phyloP scores from a whole-genome alignment of 1,140 invertebrate genomes.

The Metopolophium dirhodum region DNA sequence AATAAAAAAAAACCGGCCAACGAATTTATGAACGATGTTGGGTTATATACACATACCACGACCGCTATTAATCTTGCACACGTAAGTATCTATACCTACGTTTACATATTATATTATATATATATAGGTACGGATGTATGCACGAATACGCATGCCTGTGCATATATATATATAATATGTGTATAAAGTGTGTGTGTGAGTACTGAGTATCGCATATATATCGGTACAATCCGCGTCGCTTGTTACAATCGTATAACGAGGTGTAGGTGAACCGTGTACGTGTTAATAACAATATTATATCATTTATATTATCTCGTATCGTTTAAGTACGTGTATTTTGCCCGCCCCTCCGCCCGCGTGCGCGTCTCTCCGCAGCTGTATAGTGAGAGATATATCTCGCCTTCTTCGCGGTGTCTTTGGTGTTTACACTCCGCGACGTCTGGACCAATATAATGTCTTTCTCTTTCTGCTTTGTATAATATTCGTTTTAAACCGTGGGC shows the following conservation, averaged over 20 bases:
- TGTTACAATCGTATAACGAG: slow-evolving; percentile 14
- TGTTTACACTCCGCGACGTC: slow-evolving; percentile 2
- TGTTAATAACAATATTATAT: slow-evolving; percentile 32
- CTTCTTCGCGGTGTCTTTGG: neutral
- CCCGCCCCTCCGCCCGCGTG: neutral
- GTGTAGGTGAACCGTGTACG: slow-evolving; percentile 24
- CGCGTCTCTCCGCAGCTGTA: neutral
- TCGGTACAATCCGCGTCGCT: neutral
- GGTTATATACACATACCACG: neutral
- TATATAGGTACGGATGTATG: neutral
- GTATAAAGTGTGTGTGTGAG: no score
- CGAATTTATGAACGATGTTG: slow-evolving; percentile 33
- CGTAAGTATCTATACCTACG: neutral
- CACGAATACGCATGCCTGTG: neutral
- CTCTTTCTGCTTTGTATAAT: neutral
- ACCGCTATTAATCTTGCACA: slow-evolving; percentile 26
- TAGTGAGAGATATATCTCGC: neutral
- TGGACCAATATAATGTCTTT: neutral
- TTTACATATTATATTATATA: neutral
- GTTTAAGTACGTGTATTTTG: slow-evolving; percentile 28
- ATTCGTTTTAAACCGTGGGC: neutral
- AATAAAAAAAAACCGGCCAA: slow-evolving; percentile 18
- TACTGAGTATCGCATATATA: neutral
- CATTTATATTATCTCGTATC: slow-evolving; percentile 28
- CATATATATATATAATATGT: no score